Percentiles rank a stretch among this genome's conserved stretches.
Conservation (phyloP, 1,140 invertebrate genomes). For the Cherax destructor region DNA sequence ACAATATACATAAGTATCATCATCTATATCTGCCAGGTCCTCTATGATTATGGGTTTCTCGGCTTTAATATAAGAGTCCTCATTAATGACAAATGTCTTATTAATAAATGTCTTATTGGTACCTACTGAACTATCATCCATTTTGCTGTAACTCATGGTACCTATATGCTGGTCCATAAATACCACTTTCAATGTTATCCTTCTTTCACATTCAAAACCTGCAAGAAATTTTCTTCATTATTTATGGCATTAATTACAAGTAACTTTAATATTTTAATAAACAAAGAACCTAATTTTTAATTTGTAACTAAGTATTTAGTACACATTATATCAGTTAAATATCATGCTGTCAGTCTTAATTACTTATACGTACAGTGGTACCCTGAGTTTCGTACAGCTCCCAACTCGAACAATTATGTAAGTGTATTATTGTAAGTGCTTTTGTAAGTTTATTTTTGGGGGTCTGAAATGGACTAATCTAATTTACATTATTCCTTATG, state of each 20-base stretch:
- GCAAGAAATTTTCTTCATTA: not conserved
- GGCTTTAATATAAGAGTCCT: not conserved
- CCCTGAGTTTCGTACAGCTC: too few relatives aligned
- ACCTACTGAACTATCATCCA: not conserved
- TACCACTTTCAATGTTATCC: not conserved
- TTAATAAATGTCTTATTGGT: not conserved
- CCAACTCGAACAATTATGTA: too few relatives aligned
- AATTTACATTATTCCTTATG: too few relatives aligned
- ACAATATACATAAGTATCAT: not conserved
- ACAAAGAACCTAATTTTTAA: not conserved
- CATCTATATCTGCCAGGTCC: not conserved
- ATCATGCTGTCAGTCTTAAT: not conserved
- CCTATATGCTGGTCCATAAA: not conserved
- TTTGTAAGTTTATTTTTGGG: too few relatives aligned
- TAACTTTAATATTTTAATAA: not conserved
- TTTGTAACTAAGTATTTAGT: not conserved
- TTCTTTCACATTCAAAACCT: not conserved
- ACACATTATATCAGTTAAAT: not conserved
- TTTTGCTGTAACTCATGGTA: not conserved
- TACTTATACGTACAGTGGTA: not conserved
- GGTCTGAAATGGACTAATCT: too few relatives aligned
- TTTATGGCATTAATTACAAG: not conserved
- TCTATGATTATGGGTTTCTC: slow-evolving; percentile 4
- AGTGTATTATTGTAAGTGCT: too few relatives aligned
- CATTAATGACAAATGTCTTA: not conserved